Base-by-base conservation (phyloP, 2,113 vertebrate species). In the Ceyx margarethae region DNA sequence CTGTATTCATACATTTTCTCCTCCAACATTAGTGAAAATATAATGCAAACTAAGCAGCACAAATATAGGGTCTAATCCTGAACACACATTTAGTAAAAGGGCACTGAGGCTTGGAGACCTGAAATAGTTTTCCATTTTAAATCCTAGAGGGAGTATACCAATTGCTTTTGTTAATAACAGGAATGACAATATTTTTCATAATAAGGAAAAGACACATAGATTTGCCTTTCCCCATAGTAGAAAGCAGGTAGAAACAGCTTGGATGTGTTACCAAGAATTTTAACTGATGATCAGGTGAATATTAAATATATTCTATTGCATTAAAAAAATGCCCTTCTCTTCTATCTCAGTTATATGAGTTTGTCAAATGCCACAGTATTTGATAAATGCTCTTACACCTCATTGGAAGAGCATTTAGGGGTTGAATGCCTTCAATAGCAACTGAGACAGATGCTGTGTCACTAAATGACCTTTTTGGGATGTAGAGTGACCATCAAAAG, bases 321-420 rank as follows among this genome's bases (percentile, higher is more conserved):
- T 87, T 93, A 67, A 89, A 89, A 93, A 85, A 78, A 85, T 6
- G 15, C 15, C 26, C 87, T 87, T 82, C 71, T n/a, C 43, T 80
- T 80, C 64, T 65, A 14, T 20, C 11, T 10, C 22, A 3, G 53
- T 85, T 84, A 80, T 94, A 73, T 28, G 48, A 74, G 76, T 92
- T 94, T 93, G 90, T 94, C 86, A 89, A 89, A 94, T 92, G 90
- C 77, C 83, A 42, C 71, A 83, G 66, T 73, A 87, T 85, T 90
- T 92, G 94, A 95, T 72, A 94, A 50, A 50, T 50, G 48, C 48
- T 50, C 48, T 50, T 23, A 11, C 48, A 50, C 48, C 48, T 66
- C 43, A 50, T 56, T 75, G 62, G 54, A 66, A 95, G 80, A 82
- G 66, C 42, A 73, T 82, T 85, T 81, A 72, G 33, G 40, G 33